Percentiles rank a stretch among this genome's conserved stretches.
Evolutionary conservation across 2,113 vertebrate species (phyloP).

Genomic region (Rhinopomastus cyanomelas): DNA sequence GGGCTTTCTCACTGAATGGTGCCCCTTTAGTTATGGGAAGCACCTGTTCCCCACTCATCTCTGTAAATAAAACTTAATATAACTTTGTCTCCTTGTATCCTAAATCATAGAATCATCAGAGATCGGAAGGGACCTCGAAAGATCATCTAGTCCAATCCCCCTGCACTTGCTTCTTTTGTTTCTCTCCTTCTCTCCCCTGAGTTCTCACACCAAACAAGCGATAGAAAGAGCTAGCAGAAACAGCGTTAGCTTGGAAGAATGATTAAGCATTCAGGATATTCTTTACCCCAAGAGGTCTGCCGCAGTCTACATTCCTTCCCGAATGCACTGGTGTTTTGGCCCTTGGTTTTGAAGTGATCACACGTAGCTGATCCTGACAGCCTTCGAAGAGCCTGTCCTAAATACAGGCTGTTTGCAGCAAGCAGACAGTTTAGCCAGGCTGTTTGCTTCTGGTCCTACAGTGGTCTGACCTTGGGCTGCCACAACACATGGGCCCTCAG

Average conservation of each 20-base stretch:
- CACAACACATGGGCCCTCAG: neutral
- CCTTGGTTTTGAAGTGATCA: neutral
- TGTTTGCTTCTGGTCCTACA: neutral
- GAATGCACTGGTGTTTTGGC: neutral
- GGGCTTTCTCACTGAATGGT: conserved; percentile 37
- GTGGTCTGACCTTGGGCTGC: neutral
- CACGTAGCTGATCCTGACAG: neutral
- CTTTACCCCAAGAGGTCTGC: neutral
- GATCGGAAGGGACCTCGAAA: too few relatives aligned
- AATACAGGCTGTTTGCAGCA: neutral
- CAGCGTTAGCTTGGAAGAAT: neutral
- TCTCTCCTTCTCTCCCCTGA: conserved; percentile 13
- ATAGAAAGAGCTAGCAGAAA: neutral
- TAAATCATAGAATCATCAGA: too few relatives aligned
- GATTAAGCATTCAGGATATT: neutral
- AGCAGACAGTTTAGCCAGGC: neutral
- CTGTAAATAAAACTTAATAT: conserved; percentile 65
- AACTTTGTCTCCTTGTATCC: conserved; percentile 50
- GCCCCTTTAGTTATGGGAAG: conserved; percentile 30
- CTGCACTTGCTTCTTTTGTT: conserved; percentile 12
- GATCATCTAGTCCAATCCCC: too few relatives aligned
- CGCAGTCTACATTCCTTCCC: neutral
- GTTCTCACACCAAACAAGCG: conserved; percentile 27
- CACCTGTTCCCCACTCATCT: conserved; percentile 74
- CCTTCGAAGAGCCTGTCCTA: neutral